Evolutionary conservation across 1,140 invertebrate species (phyloP).

Genomic region (Caerostris darwini): DNA sequence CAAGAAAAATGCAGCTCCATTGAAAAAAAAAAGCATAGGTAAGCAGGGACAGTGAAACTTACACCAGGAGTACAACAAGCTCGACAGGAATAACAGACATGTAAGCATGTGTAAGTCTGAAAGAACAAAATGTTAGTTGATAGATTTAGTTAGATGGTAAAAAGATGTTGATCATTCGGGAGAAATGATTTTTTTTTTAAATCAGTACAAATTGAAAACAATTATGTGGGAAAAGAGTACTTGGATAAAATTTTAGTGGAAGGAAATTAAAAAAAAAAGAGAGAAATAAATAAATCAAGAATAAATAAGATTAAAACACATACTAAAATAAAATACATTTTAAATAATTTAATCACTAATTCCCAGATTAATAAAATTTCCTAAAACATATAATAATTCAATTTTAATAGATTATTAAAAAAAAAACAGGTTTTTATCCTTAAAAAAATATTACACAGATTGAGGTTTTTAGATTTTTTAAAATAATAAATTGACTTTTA

Average conservation of each 20-base stretch:
- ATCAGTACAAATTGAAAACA: background rate
- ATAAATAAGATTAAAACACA: too few relatives aligned
- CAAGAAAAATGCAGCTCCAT: background rate
- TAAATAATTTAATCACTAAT: too few relatives aligned
- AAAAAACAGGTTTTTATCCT: too few relatives aligned
- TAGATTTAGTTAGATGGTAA: background rate
- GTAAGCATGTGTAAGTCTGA: conserved; percentile 78
- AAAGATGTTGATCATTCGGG: background rate
- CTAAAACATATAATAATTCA: too few relatives aligned
- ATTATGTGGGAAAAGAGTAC: background rate
- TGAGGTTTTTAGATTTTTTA: too few relatives aligned
- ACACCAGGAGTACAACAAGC: conserved; percentile 76
- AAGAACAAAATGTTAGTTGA: conserved; percentile 66
- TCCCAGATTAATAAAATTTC: too few relatives aligned
- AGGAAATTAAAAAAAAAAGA: too few relatives aligned
- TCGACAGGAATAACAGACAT: conserved; percentile 77
- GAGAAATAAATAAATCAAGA: too few relatives aligned
- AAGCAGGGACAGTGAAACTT: conserved; percentile 60
- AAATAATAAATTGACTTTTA: too few relatives aligned
- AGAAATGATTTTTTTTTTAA: background rate
- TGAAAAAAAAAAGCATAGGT: conserved; percentile 2
- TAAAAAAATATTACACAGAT: too few relatives aligned
- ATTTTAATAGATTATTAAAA: too few relatives aligned
- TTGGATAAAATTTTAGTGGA: background rate
- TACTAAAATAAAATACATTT: too few relatives aligned